Base-by-base conservation (phyloP, 1,140 invertebrate genomes). In the Drosophila orosa region DNA sequence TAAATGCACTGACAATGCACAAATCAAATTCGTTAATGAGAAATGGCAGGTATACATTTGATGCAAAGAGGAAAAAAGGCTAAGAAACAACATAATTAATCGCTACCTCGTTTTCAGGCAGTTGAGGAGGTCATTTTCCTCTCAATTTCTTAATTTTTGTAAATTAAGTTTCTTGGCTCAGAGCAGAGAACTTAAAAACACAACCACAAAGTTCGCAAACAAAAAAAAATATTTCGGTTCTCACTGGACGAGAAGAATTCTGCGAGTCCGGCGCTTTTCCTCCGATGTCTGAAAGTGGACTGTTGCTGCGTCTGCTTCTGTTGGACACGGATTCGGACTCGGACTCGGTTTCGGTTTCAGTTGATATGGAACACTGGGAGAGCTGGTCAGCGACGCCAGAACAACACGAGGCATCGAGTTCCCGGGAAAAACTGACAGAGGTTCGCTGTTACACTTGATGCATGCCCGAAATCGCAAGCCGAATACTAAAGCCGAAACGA, bases 341-440 rank as follows among this genome's bases (percentile, higher is more conserved):
- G 25, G 22, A 59, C 19, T 52, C 15, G 57, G 27, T 44, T 24
- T 56, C 33, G 61, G 48, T 44, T 40, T 22, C 17, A n/a, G 44
- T 39, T 47, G 25, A 33, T 57, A 45, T 56, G 31, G 12, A 47
- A 48, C 27, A 13, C 6, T 35, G 47, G 25, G 22, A 25, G 19
- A 25, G 12, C 48, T 52, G 47, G 22, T 27, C 50, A 55, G 39
- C 35, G 45, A 31, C 48, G 62, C 39, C 48, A 31, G 45, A 40
- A 78, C 74, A 84, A 85, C 82, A 78, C 80, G 80, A 80, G 74
- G 84, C 90, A 71, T 75, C 82, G 74, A 80, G 82, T 90, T 86
- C 90, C 90, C 90, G 90, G 90, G 90, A 81, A 91, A 91, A 91
- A 91, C 89, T 91, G 80, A 71, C 83, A 66, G 37, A 40, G 39